Conservation (phyloP, 1,140 invertebrate genomes). For the Stegodyphus dumicola region DNA sequence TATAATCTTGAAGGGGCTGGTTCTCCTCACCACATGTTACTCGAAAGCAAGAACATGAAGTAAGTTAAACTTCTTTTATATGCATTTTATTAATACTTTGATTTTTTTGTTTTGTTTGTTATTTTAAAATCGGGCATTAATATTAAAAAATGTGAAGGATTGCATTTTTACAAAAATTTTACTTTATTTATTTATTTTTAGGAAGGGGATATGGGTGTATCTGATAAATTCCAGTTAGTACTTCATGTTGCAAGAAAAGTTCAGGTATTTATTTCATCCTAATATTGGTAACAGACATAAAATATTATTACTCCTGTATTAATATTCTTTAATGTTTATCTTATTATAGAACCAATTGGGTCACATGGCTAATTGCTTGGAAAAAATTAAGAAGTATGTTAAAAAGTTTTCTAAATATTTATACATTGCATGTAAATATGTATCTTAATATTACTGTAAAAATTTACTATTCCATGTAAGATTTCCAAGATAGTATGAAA, state of each 20-base stretch:
- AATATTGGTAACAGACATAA: too few relatives aligned
- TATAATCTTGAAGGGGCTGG: slow-evolving; percentile 60
- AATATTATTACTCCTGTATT: too few relatives aligned
- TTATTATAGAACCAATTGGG: slow-evolving; percentile 67
- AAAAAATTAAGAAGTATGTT: slow-evolving; percentile 69
- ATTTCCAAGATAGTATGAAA: too few relatives aligned
- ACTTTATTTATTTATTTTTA: neutral
- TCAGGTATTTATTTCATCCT: slow-evolving; percentile 43
- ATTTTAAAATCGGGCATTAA: too few relatives aligned
- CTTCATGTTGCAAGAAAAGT: slow-evolving; percentile 69
- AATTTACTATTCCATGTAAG: neutral
- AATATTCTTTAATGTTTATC: neutral
- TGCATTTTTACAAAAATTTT: too few relatives aligned
- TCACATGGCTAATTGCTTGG: slow-evolving; percentile 67
- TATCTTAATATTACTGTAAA: neutral
- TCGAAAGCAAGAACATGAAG: slow-evolving; percentile 63
- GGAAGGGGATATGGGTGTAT: slow-evolving; percentile 66
- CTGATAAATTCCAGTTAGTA: slow-evolving; percentile 69
- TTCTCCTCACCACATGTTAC: slow-evolving; percentile 36
- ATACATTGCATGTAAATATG: neutral
- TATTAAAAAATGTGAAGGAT: too few relatives aligned
- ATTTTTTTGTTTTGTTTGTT: too few relatives aligned
- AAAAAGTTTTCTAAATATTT: neutral
- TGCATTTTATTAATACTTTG: neutral
- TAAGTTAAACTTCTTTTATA: slow-evolving; percentile 41